These are phyloP conservation scores for Micrastur ruficollis DNA, from an alignment of 2,797 vertebrate species.

Conservation along the genomic window DNA sequence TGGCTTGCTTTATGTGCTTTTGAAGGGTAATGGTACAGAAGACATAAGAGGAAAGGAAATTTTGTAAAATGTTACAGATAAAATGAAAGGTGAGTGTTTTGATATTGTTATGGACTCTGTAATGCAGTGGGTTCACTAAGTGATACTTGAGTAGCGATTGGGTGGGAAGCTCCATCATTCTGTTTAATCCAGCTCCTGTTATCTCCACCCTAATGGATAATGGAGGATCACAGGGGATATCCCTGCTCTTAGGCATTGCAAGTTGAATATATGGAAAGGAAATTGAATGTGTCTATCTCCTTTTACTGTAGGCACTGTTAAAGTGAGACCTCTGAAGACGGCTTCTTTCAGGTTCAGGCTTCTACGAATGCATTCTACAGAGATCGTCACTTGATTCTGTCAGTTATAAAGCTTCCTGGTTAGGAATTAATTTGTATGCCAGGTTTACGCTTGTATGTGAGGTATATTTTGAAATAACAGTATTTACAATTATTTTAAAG, in stretches of 20 bases:
- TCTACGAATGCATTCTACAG: neutral
- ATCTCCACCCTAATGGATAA: neutral
- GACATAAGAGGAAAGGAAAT: neutral
- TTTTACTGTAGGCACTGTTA: slow-evolving; percentile 3
- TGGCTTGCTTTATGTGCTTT: neutral
- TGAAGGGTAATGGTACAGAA: neutral
- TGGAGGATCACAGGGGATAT: neutral
- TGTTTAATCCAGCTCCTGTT: neutral
- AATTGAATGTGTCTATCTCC: neutral
- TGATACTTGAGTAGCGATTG: neutral
- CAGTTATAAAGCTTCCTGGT: neutral
- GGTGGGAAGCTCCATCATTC: neutral
- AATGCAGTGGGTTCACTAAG: neutral
- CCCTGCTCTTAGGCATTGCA: neutral
- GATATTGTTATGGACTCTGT: neutral
- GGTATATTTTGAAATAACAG: neutral
- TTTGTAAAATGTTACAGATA: neutral
- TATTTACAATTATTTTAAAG: neutral
- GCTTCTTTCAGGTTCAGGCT: slow-evolving; percentile 19
- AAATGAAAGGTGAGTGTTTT: neutral
- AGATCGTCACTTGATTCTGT: neutral
- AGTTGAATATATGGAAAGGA: neutral
- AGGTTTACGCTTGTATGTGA: neutral
- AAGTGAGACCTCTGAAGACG: neutral
- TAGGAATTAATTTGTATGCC: neutral